These are phyloP conservation scores for Ormia ochracea DNA, from an alignment of 2,888 invertebrate species.

Conservation along the genomic window DNA sequence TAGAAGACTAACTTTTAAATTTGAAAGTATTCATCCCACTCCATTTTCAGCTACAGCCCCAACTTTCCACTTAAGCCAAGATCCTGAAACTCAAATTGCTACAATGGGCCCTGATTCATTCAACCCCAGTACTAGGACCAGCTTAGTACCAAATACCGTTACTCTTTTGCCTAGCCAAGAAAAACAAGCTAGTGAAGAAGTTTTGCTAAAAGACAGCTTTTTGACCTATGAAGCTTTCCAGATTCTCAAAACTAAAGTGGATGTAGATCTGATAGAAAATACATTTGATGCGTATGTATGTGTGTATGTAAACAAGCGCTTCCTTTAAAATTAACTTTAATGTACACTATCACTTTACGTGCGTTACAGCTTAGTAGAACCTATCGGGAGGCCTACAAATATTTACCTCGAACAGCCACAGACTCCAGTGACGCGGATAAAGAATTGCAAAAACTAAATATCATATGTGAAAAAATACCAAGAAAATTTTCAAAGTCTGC, in stretches of 20 bases:
- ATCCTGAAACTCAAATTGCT: constrained; percentile 85
- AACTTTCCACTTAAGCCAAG: constrained; percentile 77
- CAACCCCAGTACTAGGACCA: constrained; percentile 83
- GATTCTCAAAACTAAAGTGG: constrained; percentile 73
- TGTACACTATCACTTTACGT: neutral
- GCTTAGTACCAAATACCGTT: constrained; percentile 78
- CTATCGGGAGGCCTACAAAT: constrained; percentile 74
- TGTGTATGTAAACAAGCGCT: no score
- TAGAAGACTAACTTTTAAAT: neutral
- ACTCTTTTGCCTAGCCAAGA: constrained; percentile 69
- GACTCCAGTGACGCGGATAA: constrained; percentile 60
- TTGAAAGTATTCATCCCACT: neutral
- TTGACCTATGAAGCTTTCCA: constrained; percentile 75
- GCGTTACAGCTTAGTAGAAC: constrained; percentile 72
- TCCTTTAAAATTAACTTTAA: neutral
- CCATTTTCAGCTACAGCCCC: constrained; percentile 55
- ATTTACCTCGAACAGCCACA: constrained; percentile 68
- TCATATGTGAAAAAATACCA: constrained; percentile 79
- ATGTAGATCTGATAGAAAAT: constrained; percentile 75
- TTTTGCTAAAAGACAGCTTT: constrained; percentile 75
- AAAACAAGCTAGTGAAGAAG: constrained; percentile 72
- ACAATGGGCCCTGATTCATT: constrained; percentile 82
- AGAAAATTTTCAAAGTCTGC: constrained; percentile 85
- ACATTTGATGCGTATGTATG: constrained; percentile 76
- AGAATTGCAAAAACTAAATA: constrained; percentile 66